Conservation (phyloP, 64 coral and sea anemone genomes). For the Porites lutea region DNA sequence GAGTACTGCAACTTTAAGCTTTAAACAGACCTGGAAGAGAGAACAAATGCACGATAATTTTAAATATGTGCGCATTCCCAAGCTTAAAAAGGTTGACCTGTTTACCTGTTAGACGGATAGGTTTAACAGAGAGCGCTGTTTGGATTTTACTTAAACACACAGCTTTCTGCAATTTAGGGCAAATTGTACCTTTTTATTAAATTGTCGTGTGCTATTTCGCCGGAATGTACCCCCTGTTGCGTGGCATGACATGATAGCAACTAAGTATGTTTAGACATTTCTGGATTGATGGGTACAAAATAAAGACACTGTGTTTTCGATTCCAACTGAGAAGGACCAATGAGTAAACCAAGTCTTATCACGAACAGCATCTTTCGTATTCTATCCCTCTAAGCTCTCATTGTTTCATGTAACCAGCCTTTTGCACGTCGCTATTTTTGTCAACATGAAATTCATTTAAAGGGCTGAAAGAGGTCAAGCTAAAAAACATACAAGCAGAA, state of each 20-base stretch:
- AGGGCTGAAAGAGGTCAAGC: too few relatives aligned
- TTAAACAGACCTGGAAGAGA: conserved; percentile 6
- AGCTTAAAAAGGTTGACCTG: neutral
- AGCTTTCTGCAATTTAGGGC: neutral
- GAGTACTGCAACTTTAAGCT: neutral
- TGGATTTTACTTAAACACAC: neutral
- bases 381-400: neutral
- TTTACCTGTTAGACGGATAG: neutral
- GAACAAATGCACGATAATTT: neutral
- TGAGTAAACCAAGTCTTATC: too few relatives aligned
- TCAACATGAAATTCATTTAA: neutral
- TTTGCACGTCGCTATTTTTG: neutral
- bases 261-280: conserved; percentile 2
- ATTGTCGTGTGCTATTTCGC: neutral
- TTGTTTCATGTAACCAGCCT: neutral
- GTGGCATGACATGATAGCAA: neutral
- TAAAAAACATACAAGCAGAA: too few relatives aligned
- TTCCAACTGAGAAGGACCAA: neutral
- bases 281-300: neutral
- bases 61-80: neutral
- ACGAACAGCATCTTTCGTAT: too few relatives aligned
- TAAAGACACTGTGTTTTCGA: neutral
- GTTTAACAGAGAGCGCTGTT: neutral
- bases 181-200: conserved; percentile 9
- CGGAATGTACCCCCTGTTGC: neutral